Evolutionary conservation across 1,140 invertebrate genomes (phyloP).

Genomic region (Microvelia longipes): DNA sequence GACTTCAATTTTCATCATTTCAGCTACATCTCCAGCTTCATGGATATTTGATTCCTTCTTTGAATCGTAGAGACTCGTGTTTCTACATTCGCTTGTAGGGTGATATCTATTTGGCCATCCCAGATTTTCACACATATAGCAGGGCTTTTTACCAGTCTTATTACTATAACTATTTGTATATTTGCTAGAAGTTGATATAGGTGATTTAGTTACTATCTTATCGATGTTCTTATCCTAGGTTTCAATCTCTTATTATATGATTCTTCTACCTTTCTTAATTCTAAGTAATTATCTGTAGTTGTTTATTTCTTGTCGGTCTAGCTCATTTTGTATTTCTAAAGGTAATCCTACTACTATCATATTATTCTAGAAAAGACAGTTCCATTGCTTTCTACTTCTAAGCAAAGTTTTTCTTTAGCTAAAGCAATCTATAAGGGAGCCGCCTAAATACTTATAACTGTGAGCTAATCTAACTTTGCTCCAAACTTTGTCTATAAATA

Average conservation of each 20-base stretch:
- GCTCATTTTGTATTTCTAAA: background rate
- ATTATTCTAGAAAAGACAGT: background rate
- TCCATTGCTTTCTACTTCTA: conserved; percentile 3
- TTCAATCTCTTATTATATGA: background rate
- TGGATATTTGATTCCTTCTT: background rate
- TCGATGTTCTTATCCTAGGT: background rate
- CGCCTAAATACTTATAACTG: conserved; percentile 3
- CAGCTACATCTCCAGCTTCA: background rate
- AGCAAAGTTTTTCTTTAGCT: conserved; percentile 1
- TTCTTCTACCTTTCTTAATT: conserved; percentile 4
- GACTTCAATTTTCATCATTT: background rate
- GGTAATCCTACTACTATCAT: conserved; percentile 2
- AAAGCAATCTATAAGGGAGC: conserved; percentile 4
- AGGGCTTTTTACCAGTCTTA: conserved; percentile 1
- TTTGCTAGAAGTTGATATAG: background rate
- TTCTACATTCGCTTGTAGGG: conserved; percentile 2
- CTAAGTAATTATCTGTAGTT: background rate
- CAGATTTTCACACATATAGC: conserved; percentile 4
- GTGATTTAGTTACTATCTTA: background rate
- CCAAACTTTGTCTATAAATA: conserved; percentile 1
- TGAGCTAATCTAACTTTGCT: background rate
- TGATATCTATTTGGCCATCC: conserved; percentile 4
- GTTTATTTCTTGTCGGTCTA: background rate
- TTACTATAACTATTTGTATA: background rate
- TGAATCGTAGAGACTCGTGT: background rate